These are phyloP conservation scores for Gadopsis marmoratus DNA, from an alignment of 2,797 vertebrate genomes.

Conservation along the genomic window DNA sequence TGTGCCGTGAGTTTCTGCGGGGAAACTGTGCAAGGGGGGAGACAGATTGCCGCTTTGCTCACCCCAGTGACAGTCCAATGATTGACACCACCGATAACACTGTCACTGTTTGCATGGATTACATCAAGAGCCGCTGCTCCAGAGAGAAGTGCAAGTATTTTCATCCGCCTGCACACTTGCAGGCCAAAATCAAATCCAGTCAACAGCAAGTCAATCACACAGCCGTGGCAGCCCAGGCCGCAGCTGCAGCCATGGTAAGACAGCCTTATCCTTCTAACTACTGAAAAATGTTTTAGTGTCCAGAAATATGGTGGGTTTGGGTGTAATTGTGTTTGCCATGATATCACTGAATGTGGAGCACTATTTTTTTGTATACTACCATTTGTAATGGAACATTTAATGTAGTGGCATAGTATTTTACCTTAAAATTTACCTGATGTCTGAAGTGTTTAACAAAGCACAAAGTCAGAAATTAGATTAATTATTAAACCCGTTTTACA, in stretches of 20 bases:
- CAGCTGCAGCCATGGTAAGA: constrained; percentile 88
- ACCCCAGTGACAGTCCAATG: constrained; percentile 98
- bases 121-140: constrained; percentile 99
- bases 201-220: constrained; percentile 98
- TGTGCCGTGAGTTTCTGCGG: constrained; percentile 98
- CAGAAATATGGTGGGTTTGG: constrained; percentile 12
- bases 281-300: not conserved
- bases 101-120: constrained; percentile 99
- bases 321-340: constrained; percentile 19
- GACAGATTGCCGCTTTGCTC: constrained; percentile 99
- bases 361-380: not conserved
- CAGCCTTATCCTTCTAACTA: constrained; percentile 11
- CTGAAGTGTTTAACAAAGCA: not conserved
- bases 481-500: not conserved
- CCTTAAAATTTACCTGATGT: not conserved
- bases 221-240: constrained; percentile 93
- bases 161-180: constrained; percentile 99
- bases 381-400: constrained; percentile 8
- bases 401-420: not conserved
- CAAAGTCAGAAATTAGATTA: not conserved
- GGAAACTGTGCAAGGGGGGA: constrained; percentile 98
- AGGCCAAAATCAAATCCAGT: constrained; percentile 99
- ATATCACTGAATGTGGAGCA: constrained; percentile 43
- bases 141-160: constrained; percentile 99
- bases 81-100: constrained; percentile 99